Evolutionary conservation across 2,797 vertebrate genomes (phyloP).

Genomic region (Nannoperca australis): DNA sequence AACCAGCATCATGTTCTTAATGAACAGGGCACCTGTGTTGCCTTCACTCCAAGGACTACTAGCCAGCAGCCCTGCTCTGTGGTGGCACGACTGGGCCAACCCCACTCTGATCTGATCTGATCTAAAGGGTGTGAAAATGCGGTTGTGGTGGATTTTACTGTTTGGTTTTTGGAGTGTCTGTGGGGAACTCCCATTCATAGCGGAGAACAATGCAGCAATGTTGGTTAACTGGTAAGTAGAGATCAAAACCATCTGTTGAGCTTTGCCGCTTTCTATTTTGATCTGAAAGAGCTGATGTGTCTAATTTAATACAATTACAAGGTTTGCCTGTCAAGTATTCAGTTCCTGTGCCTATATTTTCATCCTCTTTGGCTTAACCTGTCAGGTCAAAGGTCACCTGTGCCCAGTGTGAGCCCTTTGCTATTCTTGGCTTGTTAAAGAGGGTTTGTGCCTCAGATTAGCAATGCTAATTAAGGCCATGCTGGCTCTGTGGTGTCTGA

Average conservation of each 20-base stretch:
- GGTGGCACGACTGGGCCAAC: constrained; percentile 61
- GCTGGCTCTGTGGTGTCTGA: constrained; percentile 47
- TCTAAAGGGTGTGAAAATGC: constrained; percentile 79
- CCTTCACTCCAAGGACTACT: constrained; percentile 68
- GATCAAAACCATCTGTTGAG: constrained; percentile 58
- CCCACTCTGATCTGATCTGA: constrained; percentile 60
- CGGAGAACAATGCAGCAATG: constrained; percentile 94
- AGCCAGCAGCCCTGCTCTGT: constrained; percentile 63
- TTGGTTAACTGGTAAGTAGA: constrained; percentile 96
- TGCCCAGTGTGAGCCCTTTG: constrained; percentile 53
- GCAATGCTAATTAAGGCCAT: constrained; percentile 76
- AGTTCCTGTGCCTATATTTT: constrained; percentile 27
- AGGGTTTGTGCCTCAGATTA: constrained; percentile 85
- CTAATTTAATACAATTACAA: constrained; percentile 24
- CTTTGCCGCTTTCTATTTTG: constrained; percentile 28
- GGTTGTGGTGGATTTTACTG: constrained; percentile 90
- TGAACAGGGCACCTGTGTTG: constrained; percentile 54
- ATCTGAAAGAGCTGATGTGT: constrained; percentile 1
- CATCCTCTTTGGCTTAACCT: constrained; percentile 60
- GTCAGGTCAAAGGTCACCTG: constrained; percentile 65
- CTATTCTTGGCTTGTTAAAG: constrained; percentile 81
- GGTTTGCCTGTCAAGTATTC: constrained; percentile 17
- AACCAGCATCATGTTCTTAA: constrained; percentile 71
- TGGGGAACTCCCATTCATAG: constrained; percentile 93
- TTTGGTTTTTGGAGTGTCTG: constrained; percentile 86